Conservation (phyloP, 2,113 vertebrate genomes). For the Cephalopterus ornatus region DNA sequence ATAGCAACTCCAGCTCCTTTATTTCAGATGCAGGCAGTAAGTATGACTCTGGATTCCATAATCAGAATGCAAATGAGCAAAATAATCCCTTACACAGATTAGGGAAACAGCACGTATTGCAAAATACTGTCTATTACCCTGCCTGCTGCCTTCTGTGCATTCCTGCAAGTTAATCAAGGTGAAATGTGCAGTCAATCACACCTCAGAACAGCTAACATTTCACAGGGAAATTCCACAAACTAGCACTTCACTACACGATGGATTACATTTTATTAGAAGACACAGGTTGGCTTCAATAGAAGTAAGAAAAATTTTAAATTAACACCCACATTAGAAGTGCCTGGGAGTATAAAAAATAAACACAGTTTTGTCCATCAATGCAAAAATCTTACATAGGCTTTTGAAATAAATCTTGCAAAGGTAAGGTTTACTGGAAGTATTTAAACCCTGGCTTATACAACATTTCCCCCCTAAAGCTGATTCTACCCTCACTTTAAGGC, state of each 20-base stretch:
- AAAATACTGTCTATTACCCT: background rate
- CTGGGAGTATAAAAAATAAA: background rate
- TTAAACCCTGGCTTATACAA: background rate
- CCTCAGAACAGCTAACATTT: background rate
- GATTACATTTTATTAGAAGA: background rate
- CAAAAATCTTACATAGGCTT: background rate
- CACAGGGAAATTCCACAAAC: background rate
- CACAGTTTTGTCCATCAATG: fast-evolving
- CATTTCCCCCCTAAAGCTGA: background rate
- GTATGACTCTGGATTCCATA: background rate
- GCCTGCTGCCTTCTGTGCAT: background rate
- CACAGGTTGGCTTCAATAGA: background rate
- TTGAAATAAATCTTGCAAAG: background rate
- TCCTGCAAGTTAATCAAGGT: constrained; percentile 37
- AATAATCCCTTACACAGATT: background rate
- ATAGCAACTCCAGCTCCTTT: background rate
- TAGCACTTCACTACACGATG: background rate
- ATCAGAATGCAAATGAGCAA: background rate
- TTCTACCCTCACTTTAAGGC: background rate
- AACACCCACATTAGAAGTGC: background rate
- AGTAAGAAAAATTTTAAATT: background rate
- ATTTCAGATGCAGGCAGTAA: background rate
- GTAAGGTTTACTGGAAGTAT: background rate
- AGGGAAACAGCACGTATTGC: background rate
- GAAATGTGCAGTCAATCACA: background rate